These are phyloP conservation scores for Nesoenas mayeri DNA, from an alignment of 2,113 vertebrate genomes.

Conservation along the genomic window DNA sequence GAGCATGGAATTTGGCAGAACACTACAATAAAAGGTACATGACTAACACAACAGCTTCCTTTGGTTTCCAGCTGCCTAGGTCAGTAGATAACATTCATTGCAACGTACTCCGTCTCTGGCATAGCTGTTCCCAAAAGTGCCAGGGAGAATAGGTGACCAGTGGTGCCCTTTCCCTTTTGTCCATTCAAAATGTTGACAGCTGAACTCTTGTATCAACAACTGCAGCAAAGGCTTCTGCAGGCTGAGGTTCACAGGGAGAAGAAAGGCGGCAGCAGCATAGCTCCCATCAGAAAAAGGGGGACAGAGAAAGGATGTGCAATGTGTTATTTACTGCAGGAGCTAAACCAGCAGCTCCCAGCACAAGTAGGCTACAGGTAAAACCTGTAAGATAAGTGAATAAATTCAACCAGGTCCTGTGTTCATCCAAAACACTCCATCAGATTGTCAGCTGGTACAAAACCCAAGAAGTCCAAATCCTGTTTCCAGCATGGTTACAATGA, in stretches of 20 bases:
- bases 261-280: not conserved
- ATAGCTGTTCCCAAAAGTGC: not conserved
- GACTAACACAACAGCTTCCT: not conserved
- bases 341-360: not conserved
- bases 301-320: rapidly evolving
- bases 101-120: not conserved
- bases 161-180: not conserved
- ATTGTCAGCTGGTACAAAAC: not conserved
- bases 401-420: not conserved
- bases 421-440: not conserved
- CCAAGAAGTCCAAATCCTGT: not conserved
- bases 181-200: not conserved
- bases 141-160: not conserved
- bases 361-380: not conserved
- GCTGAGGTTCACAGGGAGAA: not conserved
- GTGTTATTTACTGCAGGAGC: not conserved
- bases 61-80: not conserved
- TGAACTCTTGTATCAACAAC: not conserved
- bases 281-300: not conserved
- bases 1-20: not conserved
- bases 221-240: not conserved
- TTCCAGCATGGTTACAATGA: not conserved
- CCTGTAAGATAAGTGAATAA: not conserved
- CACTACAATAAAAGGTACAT: not conserved
- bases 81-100: not conserved